Evolutionary conservation across 1,140 invertebrate species (phyloP).

Genomic region (Argopecten irradians): DNA sequence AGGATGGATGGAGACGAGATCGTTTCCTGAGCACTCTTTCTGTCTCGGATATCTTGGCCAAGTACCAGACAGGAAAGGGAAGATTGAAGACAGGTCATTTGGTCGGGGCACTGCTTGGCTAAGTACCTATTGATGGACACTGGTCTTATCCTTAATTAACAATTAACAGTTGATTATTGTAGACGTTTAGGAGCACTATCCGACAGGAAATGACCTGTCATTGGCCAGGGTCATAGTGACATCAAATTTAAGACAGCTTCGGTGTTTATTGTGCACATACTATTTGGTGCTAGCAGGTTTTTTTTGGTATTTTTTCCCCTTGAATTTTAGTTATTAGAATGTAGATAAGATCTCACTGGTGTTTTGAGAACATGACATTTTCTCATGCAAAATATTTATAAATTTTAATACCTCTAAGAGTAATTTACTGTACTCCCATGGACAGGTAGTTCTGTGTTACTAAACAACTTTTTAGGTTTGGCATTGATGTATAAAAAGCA

Average conservation of each 20-base stretch:
- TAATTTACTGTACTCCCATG: too few species aligned
- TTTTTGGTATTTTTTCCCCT: too few species aligned
- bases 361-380: too few species aligned
- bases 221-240: not conserved
- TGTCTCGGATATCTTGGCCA: not conserved
- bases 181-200: not conserved
- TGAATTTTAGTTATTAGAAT: too few species aligned
- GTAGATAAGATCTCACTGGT: too few species aligned
- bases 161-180: not conserved
- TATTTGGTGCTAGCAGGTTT: too few species aligned
- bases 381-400: too few species aligned
- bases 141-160: not conserved
- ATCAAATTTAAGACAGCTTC: not conserved
- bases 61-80: not conserved
- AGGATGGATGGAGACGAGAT: not conserved
- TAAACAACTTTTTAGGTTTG: too few species aligned
- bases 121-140: not conserved
- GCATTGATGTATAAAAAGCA: too few species aligned
- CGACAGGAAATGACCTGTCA: not conserved
- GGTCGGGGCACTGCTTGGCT: not conserved
- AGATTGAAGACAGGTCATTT: not conserved
- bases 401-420: too few species aligned
- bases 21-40: not conserved
- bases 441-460: too few species aligned
- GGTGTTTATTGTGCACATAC: not conserved